Evolutionary conservation across 2,888 invertebrate genomes (phyloP).

Genomic region (Eristalis tenax): DNA sequence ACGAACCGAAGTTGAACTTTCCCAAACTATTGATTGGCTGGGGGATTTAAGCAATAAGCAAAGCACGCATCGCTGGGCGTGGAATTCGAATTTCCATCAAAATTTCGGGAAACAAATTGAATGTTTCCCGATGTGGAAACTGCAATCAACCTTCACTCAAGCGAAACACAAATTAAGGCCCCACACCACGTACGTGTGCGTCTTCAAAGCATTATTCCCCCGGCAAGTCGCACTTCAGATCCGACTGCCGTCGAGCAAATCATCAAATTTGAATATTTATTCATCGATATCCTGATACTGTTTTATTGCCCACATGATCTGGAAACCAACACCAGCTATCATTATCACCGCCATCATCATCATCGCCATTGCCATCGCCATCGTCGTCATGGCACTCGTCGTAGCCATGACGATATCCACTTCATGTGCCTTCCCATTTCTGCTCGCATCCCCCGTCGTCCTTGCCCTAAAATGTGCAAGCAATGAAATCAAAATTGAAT

Average conservation of each 20-base stretch:
- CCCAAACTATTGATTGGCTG: no score
- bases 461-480: slow-evolving; percentile 24
- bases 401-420: slow-evolving; percentile 4
- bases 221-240: not conserved
- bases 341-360: slow-evolving; percentile 38
- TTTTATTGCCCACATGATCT: slow-evolving; percentile 62
- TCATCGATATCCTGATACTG: slow-evolving; percentile 36
- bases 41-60: no score
- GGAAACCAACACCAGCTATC: slow-evolving; percentile 34
- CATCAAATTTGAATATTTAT: slow-evolving; percentile 57
- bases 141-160: not conserved
- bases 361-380: slow-evolving; percentile 14
- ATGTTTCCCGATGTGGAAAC: not conserved
- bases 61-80: no score
- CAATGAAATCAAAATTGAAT: slow-evolving; percentile 63
- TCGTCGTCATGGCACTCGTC: slow-evolving; percentile 19
- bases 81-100: no score
- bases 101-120: not conserved
- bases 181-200: not conserved
- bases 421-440: not conserved
- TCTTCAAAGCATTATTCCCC: not conserved
- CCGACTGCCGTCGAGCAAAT: not conserved
- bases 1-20: no score
- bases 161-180: not conserved
- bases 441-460: not conserved